phyloP scores from a whole-genome alignment of 2,888 invertebrate species.

The Helicoverpa assulta region DNA sequence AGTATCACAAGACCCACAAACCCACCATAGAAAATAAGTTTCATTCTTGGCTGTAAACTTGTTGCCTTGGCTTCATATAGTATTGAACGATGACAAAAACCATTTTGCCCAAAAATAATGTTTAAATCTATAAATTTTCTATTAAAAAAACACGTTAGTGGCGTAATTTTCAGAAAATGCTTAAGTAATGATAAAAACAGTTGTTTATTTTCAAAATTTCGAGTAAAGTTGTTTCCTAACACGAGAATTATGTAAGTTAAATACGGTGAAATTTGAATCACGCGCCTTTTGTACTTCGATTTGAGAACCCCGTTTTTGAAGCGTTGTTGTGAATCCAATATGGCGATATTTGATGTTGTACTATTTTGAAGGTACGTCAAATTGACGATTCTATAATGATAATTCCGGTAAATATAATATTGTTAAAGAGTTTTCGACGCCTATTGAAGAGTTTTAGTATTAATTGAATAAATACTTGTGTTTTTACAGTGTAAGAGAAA shows the following conservation, averaged over 20 bases:
- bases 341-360: constrained; percentile 91
- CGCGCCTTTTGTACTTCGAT: constrained; percentile 77
- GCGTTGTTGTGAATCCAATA: constrained; percentile 94
- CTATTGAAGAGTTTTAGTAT: constrained; percentile 64
- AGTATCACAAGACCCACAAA: not conserved
- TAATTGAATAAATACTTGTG: constrained; percentile 67
- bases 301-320: constrained; percentile 90
- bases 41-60: constrained; percentile 18
- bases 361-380: constrained; percentile 90
- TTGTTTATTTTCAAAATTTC: not conserved
- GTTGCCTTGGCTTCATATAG: constrained; percentile 19
- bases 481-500: constrained; percentile 80
- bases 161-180: not conserved
- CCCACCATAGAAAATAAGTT: not conserved
- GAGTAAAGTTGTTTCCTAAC: not conserved
- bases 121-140: not conserved
- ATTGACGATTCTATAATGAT: constrained; percentile 89
- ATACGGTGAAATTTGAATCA: constrained; percentile 67
- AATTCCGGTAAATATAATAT: constrained; percentile 85
- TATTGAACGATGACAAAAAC: not conserved
- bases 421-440: constrained; percentile 73
- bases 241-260: constrained; percentile 26
- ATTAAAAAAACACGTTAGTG: not conserved
- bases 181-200: not conserved
- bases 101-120: not conserved